Conservation (phyloP, 2,113 vertebrate species). For the Hipposideros armiger region DNA sequence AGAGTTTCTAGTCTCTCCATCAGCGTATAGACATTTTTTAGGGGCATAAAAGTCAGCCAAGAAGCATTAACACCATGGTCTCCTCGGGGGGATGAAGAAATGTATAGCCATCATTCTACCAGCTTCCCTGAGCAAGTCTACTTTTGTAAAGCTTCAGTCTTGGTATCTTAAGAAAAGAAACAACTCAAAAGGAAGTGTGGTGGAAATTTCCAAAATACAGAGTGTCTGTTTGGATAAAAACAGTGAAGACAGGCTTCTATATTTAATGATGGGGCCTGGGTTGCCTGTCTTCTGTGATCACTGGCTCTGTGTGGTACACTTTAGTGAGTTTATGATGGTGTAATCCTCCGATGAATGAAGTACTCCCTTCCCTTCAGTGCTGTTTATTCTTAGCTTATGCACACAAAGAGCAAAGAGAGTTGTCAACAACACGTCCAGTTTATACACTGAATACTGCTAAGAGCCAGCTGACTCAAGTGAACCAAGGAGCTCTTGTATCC, state of each 20-base stretch:
- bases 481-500: conserved; percentile 62
- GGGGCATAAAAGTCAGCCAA: not conserved
- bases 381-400: conserved; percentile 82
- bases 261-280: conserved; percentile 83
- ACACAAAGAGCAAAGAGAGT: conserved; percentile 73
- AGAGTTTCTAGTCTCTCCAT: not conserved
- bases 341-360: conserved; percentile 64
- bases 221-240: conserved; percentile 82
- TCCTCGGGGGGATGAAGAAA: not conserved
- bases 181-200: conserved; percentile 82
- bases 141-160: not conserved
- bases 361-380: conserved; percentile 61
- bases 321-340: conserved; percentile 65
- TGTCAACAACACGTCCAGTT: conserved; percentile 75
- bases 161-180: conserved; percentile 79
- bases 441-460: conserved; percentile 52
- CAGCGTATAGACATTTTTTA: not conserved
- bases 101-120: not conserved
- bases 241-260: conserved; percentile 84
- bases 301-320: conserved; percentile 78
- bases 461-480: conserved; percentile 61
- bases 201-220: conserved; percentile 89
- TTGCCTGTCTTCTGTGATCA: conserved; percentile 77
- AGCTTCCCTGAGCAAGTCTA: conserved; percentile 1
- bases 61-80: not conserved